phyloP scores from a whole-genome alignment of 2,113 vertebrate species.

The Cynopterus brachyotis region DNA sequence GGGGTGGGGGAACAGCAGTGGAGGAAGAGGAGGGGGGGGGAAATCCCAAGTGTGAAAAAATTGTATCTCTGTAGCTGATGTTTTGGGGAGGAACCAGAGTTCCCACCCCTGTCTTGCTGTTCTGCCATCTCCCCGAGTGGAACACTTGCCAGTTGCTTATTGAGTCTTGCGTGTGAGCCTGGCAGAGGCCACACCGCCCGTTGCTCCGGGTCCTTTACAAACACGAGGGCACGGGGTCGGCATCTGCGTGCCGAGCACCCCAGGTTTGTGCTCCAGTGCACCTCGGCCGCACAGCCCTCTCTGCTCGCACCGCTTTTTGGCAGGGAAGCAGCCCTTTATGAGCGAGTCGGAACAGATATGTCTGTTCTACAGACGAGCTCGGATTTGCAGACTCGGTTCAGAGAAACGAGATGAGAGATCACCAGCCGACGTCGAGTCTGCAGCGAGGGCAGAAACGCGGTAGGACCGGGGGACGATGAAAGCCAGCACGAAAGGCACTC shows the following conservation, averaged over 20 bases:
- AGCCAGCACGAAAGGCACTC: rapidly evolving
- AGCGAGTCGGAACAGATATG: neutral
- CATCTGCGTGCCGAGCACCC: neutral
- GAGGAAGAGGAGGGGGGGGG: neutral
- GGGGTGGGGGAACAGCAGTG: neutral
- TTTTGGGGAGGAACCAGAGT: neutral
- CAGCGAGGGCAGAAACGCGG: rapidly evolving
- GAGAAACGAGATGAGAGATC: neutral
- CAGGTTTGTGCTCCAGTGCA: neutral
- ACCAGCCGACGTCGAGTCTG: neutral
- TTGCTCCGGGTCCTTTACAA: neutral
- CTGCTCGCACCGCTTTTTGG: neutral
- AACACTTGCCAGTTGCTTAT: rapidly evolving
- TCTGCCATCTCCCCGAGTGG: neutral
- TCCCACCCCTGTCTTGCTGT: neutral
- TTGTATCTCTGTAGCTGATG: neutral
- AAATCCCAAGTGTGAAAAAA: neutral
- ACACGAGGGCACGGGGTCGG: neutral
- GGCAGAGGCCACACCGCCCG: rapidly evolving
- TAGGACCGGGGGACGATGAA: neutral
- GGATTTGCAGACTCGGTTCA: slow-evolving; percentile 27
- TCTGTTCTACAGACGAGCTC: slow-evolving; percentile 42
- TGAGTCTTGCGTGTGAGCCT: neutral
- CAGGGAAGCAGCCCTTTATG: neutral
- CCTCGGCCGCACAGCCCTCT: neutral